These are phyloP conservation scores for Brachionus paranguensis DNA, from an alignment of 1,140 invertebrate species.

Conservation along the genomic window DNA sequence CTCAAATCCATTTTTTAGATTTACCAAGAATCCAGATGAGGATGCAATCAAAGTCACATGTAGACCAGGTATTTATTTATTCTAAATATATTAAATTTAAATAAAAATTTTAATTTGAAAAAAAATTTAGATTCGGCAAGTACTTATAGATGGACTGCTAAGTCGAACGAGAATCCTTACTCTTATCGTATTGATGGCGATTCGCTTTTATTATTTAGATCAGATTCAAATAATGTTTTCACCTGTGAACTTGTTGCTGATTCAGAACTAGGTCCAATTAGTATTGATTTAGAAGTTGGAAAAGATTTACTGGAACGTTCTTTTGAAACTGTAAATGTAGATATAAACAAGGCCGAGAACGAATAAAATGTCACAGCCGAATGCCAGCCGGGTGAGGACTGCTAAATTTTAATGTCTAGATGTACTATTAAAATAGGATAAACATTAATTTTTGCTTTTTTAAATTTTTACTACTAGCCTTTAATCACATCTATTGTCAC, in stretches of 20 bases:
- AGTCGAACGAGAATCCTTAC: neutral
- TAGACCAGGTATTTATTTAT: constrained; percentile 13
- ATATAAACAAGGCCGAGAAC: neutral
- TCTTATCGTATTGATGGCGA: constrained; percentile 15
- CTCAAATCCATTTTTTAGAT: constrained; percentile 26
- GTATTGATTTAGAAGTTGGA: neutral
- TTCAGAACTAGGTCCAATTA: neutral
- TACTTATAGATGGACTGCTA: neutral
- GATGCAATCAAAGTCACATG: constrained; percentile 20
- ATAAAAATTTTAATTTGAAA: neutral
- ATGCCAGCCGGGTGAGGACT: constrained; percentile 39
- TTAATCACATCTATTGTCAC: neutral
- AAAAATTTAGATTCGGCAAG: neutral
- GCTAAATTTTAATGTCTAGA: constrained; percentile 28
- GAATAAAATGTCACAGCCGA: neutral
- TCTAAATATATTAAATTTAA: neutral
- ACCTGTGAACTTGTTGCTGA: neutral
- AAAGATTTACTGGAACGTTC: neutral
- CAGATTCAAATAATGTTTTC: neutral
- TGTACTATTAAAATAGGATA: constrained; percentile 26
- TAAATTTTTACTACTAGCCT: neutral
- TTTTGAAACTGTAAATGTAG: constrained; percentile 2
- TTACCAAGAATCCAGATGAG: neutral
- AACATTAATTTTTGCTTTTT: neutral
- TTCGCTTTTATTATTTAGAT: neutral